Evolutionary conservation across 2,888 invertebrate genomes (phyloP).

Genomic region (Polymixis flavicincta): DNA sequence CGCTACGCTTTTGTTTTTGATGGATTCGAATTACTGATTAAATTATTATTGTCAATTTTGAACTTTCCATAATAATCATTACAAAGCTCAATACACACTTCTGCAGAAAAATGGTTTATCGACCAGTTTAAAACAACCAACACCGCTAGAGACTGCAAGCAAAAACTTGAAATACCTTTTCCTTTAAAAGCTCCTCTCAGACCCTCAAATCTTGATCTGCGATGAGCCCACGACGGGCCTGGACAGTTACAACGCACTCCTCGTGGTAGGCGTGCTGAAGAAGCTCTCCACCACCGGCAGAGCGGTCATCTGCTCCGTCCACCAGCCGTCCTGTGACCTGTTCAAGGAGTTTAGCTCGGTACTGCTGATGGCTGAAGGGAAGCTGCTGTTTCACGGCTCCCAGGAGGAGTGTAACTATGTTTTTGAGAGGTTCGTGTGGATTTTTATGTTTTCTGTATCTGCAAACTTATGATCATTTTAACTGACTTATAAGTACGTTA

Average conservation of each 20-base stretch:
- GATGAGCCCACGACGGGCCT: conserved; percentile 98
- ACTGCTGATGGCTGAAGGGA: conserved; percentile 94
- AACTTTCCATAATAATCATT: not conserved
- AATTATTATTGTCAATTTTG: not conserved
- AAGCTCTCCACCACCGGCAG: conserved; percentile 92
- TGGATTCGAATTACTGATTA: not conserved
- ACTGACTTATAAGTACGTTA: too few species aligned
- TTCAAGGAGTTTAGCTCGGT: conserved; percentile 95
- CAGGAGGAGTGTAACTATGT: conserved; percentile 91
- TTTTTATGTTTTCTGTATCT: too few species aligned
- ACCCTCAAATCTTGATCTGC: conserved; percentile 96
- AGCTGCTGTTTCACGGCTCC: conserved; percentile 94
- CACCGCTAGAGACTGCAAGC: not conserved
- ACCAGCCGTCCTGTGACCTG: conserved; percentile 96
- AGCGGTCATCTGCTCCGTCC: conserved; percentile 96
- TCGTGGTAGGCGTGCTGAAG: conserved; percentile 93
- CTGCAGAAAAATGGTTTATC: not conserved
- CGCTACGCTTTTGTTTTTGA: not conserved
- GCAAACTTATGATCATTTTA: too few species aligned
- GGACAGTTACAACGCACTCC: conserved; percentile 96
- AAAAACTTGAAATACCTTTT: not conserved
- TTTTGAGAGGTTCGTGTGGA: conserved; percentile 91
- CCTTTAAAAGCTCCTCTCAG: conserved; percentile 93
- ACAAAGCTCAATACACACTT: not conserved
- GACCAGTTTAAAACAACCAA: not conserved